Base-by-base conservation (phyloP, 1,140 invertebrate species). In the Ceratitis capitata region DNA sequence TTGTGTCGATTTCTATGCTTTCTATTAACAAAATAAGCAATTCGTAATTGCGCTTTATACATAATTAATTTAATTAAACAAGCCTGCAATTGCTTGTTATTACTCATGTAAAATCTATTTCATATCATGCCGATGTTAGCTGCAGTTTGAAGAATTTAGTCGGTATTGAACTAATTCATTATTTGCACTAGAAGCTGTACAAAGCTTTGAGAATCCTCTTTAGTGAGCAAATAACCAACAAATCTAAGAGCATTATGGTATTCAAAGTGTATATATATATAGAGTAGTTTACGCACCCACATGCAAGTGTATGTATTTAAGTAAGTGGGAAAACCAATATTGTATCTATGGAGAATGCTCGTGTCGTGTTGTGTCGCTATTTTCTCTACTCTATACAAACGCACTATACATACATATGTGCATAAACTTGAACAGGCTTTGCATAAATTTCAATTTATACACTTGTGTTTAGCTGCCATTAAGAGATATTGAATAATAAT, bases 401-500 rank as follows among this genome's bases (percentile, higher is more conserved):
- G 6, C 32, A 6, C 58, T 9, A n/a, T 6, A 23, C 35, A 42
- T 5, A n/a, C 32, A 32, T 12, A 14, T 3, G 29, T 12, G 1
- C n/a, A n/a, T n/a, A n/a, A n/a, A n/a, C n/a, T n/a, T n/a, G n/a
- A 78, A 78, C 39, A 45, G n/a, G 1, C 69, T 78, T 78, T 42
- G 69, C 69, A 78, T 78, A 78, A 78, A 78, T 78, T 78, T 78
- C 69, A 78, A 78, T 78, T 78, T 45, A 45, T 45, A 78, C n/a
- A 45, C 69, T 16, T 42, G 39, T 45, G 69, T 6, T 78, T 78
- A 78, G 69, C 69, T 78, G 69, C 35, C 39, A 78, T 78, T 78
- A 78, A 45, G 69, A 78, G 69, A 78, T 78, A 78, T 78, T 78
- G 69, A 78, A 78, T 78, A 78, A 78, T 78, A 78, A 78, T 78